Conservation (phyloP, 2,888 invertebrate genomes). For the Rhamphomyia laevipes region DNA sequence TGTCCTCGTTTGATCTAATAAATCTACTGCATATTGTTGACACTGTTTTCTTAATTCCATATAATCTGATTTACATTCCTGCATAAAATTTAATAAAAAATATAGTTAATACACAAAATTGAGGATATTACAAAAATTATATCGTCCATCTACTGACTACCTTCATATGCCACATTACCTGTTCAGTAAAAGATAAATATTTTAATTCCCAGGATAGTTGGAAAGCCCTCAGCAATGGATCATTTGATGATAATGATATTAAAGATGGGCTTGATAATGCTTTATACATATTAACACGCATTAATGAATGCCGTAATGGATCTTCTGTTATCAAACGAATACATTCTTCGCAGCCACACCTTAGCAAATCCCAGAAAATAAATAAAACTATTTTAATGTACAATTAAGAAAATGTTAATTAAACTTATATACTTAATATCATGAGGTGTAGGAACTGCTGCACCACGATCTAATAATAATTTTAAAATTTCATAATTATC, state of each 20-base stretch:
- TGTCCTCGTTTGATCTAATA: slow-evolving; percentile 82
- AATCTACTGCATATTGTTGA: slow-evolving; percentile 82
- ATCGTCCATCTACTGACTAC: background rate
- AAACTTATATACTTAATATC: slow-evolving; percentile 59
- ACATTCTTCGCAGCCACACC: slow-evolving; percentile 84
- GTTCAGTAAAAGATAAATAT: slow-evolving; percentile 79
- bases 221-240: slow-evolving; percentile 89
- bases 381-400: background rate
- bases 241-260: slow-evolving; percentile 82
- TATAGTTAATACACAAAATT: background rate
- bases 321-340: slow-evolving; percentile 61
- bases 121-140: background rate
- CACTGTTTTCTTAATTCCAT: slow-evolving; percentile 71
- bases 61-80: slow-evolving; percentile 87
- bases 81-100: background rate
- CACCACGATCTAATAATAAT: slow-evolving; percentile 82
- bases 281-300: slow-evolving; percentile 84
- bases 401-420: background rate
- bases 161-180: slow-evolving; percentile 35
- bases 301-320: slow-evolving; percentile 69
- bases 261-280: slow-evolving; percentile 88
- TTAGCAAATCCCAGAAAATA: no score
- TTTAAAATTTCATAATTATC: slow-evolving; percentile 96
- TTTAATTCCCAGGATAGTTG: slow-evolving; percentile 90
- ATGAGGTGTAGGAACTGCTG: slow-evolving; percentile 81